A percentile compares a stretch with the other conserved stretches of the same genome.
phyloP scores from a whole-genome alignment of 2,113 vertebrate genomes.

The Aptenodytes forsteri region DNA sequence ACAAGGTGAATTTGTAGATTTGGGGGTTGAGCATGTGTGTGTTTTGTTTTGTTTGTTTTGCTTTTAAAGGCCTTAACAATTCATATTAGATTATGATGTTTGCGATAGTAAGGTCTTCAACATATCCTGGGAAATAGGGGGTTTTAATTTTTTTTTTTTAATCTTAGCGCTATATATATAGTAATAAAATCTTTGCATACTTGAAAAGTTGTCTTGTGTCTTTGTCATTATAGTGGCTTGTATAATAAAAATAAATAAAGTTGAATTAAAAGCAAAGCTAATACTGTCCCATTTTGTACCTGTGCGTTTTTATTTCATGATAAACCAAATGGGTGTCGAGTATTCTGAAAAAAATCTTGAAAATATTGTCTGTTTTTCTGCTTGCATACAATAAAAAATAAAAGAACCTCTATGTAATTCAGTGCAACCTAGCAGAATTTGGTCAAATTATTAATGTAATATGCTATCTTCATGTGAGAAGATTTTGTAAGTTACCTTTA shows the following conservation, averaged over 20 bases:
- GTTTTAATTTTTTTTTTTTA: neutral
- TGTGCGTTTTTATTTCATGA: neutral
- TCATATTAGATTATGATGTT: fast-evolving
- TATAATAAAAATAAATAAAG: neutral
- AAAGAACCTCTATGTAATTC: neutral
- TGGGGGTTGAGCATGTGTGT: neutral
- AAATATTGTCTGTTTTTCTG: neutral
- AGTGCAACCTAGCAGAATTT: neutral
- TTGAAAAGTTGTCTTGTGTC: neutral
- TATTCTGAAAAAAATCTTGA: neutral
- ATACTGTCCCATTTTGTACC: neutral
- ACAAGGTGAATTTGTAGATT: neutral
- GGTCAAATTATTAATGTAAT: neutral
- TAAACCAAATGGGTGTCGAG: neutral
- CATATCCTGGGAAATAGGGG: neutral
- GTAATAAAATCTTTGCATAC: neutral
- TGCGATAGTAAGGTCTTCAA: neutral
- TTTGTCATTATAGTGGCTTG: neutral
- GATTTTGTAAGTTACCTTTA: neutral
- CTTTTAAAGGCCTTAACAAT: neutral
- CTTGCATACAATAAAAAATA: neutral
- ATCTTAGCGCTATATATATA: neutral
- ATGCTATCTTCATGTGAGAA: neutral
- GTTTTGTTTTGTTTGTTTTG: neutral
- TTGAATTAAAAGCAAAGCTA: neutral